Evolutionary conservation across 2,113 vertebrate genomes (phyloP).

Genomic region (Coturnix japonica): DNA sequence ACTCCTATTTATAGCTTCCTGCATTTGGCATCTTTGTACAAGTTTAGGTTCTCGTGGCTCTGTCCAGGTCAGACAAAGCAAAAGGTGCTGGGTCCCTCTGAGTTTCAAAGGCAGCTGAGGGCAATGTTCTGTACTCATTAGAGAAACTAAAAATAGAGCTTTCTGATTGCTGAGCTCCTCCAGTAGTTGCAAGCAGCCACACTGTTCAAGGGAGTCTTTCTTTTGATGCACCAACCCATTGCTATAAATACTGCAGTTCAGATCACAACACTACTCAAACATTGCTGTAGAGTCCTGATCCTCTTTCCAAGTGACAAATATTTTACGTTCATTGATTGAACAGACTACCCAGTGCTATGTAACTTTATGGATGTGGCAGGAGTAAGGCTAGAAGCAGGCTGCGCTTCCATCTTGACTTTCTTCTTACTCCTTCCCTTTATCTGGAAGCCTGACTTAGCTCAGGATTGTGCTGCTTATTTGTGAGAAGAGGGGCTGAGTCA

Average conservation of each 20-base stretch:
- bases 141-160: neutral
- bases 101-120: neutral
- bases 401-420: neutral
- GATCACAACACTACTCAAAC: neutral
- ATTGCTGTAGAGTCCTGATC: neutral
- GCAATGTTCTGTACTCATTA: neutral
- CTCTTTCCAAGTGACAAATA: neutral
- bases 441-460: neutral
- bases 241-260: neutral
- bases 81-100: neutral
- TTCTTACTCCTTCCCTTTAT: neutral
- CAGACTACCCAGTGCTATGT: neutral
- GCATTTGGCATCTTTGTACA: neutral
- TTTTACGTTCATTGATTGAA: neutral
- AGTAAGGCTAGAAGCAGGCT: neutral
- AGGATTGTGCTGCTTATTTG: neutral
- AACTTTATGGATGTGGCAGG: neutral
- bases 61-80: neutral
- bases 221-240: neutral
- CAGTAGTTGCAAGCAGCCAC: neutral
- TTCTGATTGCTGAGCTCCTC: fast-evolving
- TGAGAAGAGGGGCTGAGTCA: neutral
- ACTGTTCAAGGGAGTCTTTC: neutral
- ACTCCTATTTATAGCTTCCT: neutral
- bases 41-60: neutral